Percentiles rank a stretch among this genome's conserved stretches.
Evolutionary conservation across 2,113 vertebrate genomes (phyloP).

Genomic region (Tauraco erythrolophus): DNA sequence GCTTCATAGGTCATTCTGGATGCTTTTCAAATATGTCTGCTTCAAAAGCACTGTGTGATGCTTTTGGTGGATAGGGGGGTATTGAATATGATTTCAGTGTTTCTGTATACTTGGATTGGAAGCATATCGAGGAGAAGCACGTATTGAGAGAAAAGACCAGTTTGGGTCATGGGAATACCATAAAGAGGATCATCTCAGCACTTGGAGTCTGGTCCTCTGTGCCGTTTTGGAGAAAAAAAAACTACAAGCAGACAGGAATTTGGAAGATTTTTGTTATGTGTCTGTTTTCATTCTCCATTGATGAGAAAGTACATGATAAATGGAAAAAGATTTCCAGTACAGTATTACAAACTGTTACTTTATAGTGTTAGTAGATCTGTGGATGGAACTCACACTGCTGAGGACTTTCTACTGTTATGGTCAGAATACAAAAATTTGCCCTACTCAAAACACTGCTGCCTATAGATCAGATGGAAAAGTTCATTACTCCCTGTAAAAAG

Average conservation of each 20-base stretch:
- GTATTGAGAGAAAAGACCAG: background rate
- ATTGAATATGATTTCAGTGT: background rate
- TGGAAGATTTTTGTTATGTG: background rate
- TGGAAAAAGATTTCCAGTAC: background rate
- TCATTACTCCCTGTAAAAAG: background rate
- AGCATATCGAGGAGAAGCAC: background rate
- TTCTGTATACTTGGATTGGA: background rate
- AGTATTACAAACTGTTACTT: background rate
- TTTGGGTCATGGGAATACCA: background rate
- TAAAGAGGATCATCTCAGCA: background rate
- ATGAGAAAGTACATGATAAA: background rate
- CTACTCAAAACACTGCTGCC: background rate
- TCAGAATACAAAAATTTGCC: background rate
- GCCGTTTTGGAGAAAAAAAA: background rate
- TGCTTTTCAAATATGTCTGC: background rate
- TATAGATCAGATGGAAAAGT: background rate
- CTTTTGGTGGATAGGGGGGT: background rate
- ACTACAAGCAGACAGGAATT: background rate
- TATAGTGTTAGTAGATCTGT: background rate
- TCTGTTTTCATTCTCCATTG: background rate
- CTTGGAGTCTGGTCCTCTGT: background rate
- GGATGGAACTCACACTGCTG: background rate
- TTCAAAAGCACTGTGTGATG: background rate
- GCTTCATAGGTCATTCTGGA: background rate
- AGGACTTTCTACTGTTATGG: background rate